phyloP scores from a whole-genome alignment of 2,113 vertebrate species.

The Ameiurus melas region DNA sequence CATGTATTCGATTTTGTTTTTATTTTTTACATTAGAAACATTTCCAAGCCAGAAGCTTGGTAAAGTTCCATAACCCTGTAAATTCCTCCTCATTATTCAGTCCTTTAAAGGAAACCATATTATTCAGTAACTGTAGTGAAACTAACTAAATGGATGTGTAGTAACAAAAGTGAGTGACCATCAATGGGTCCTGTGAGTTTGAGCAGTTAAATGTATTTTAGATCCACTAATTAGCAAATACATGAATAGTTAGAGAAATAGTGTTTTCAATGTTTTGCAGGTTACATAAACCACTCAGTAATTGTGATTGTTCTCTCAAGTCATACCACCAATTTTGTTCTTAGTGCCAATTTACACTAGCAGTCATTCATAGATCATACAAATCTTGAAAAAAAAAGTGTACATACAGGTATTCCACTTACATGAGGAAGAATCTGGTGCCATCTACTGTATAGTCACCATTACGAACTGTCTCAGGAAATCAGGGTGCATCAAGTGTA shows the following conservation, averaged over 20 bases:
- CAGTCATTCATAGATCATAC: constrained; percentile 21
- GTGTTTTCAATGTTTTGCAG: constrained; percentile 1
- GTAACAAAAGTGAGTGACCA: neutral
- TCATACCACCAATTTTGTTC: neutral
- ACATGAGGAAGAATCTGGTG: constrained; percentile 40
- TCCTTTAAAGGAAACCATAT: neutral
- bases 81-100: neutral
- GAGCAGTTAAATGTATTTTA: neutral
- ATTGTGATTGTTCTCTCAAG: neutral
- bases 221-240: constrained; percentile 30
- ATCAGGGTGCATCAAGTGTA: neutral
- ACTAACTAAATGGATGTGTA: neutral
- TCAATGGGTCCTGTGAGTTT: neutral
- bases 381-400: neutral
- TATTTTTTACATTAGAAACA: neutral
- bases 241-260: constrained; percentile 7
- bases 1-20: neutral
- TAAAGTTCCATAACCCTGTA: neutral
- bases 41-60: neutral
- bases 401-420: neutral
- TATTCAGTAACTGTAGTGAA: neutral
- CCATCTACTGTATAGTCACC: constrained; percentile 47
- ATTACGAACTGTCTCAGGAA: constrained; percentile 17
- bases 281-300: constrained; percentile 20
- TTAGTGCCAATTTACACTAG: constrained; percentile 27